These are phyloP conservation scores for Zosterops japonicus DNA, from an alignment of 2,113 vertebrate genomes.

Conservation along the genomic window DNA sequence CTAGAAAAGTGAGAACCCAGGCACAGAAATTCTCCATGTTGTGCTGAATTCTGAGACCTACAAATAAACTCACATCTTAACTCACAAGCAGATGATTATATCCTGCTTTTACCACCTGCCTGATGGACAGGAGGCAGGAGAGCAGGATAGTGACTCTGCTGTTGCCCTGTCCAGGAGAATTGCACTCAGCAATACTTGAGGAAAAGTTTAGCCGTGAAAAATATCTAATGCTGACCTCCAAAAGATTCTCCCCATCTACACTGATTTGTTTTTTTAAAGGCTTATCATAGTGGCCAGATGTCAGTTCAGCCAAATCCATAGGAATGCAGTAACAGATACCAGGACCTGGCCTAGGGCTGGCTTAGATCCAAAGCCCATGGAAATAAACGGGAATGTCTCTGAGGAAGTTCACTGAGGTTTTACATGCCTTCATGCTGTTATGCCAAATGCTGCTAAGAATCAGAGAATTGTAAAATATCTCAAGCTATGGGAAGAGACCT, in stretches of 20 bases:
- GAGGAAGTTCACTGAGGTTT: background rate
- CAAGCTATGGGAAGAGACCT: background rate
- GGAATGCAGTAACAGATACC: constrained; percentile 45
- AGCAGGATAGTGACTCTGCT: background rate
- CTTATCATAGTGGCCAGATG: constrained; percentile 25
- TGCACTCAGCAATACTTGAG: background rate
- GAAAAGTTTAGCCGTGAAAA: background rate
- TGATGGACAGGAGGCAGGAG: background rate
- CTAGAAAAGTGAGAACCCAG: background rate
- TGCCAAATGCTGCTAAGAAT: background rate
- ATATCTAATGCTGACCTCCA: background rate
- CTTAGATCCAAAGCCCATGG: background rate
- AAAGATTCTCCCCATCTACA: background rate
- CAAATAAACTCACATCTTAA: background rate
- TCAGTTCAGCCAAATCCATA: constrained; percentile 33
- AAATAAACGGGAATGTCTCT: background rate
- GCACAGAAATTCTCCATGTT: background rate
- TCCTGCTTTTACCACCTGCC: background rate
- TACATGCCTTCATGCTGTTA: background rate
- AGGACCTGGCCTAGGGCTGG: background rate
- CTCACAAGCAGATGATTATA: background rate
- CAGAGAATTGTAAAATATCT: background rate
- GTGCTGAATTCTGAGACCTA: background rate
- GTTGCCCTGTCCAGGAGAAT: background rate
- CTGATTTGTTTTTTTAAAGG: background rate